phyloP scores from a whole-genome alignment of 2,113 vertebrate species.

The Cyanoliseus patagonus region DNA sequence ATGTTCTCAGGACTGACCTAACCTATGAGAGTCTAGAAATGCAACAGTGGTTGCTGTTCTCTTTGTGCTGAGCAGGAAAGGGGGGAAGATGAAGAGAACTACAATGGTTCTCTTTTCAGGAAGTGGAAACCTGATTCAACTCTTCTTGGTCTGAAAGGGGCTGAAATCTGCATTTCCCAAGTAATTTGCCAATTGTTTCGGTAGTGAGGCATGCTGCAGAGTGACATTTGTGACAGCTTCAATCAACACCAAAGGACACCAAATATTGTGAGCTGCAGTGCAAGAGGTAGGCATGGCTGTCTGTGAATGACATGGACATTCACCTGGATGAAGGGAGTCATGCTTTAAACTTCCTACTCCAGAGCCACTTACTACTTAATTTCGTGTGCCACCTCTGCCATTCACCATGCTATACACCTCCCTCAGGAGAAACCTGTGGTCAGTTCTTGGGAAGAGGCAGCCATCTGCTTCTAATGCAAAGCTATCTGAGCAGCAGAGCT shows the following conservation, averaged over 20 bases:
- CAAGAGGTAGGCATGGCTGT: background rate
- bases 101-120: background rate
- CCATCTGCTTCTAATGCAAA: background rate
- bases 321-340: background rate
- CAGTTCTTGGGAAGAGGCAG: background rate
- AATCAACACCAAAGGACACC: background rate
- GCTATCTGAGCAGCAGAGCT: background rate
- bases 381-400: background rate
- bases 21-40: background rate
- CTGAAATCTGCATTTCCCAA: background rate
- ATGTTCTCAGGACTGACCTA: background rate
- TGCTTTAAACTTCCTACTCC: background rate
- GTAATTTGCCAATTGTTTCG: background rate
- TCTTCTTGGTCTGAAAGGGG: fast-evolving
- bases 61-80: background rate
- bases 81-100: background rate
- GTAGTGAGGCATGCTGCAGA: background rate
- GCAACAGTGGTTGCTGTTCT: background rate
- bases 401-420: background rate
- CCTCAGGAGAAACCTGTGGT: background rate
- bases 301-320: background rate
- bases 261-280: background rate
- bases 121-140: background rate
- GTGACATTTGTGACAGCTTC: background rate
- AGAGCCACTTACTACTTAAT: background rate